These are phyloP conservation scores for Magallana nippona DNA, from an alignment of 2,888 invertebrate genomes.

Conservation along the genomic window DNA sequence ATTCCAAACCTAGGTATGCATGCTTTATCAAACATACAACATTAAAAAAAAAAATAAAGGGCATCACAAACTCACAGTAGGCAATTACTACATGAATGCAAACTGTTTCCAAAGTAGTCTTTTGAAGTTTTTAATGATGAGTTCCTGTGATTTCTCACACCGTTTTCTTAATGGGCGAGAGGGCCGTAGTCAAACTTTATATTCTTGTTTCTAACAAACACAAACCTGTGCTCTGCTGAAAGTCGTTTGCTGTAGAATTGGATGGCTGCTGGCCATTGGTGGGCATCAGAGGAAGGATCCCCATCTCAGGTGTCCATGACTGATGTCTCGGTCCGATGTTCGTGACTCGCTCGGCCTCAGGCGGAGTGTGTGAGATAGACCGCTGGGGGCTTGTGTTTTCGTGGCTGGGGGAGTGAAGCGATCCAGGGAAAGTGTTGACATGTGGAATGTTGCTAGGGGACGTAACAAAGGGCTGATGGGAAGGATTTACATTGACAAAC, in stretches of 20 bases:
- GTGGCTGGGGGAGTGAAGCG: conserved; percentile 61
- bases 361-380: conserved; percentile 69
- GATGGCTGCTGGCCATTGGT: conserved; percentile 11
- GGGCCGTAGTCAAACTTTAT: too few relatives aligned
- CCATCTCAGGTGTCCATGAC: conserved; percentile 61
- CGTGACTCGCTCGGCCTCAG: conserved; percentile 47
- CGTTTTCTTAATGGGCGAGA: too few relatives aligned
- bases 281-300: conserved; percentile 52
- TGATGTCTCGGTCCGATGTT: conserved; percentile 48
- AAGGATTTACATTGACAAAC: conserved; percentile 46
- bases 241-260: conserved; percentile 45
- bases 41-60: not conserved
- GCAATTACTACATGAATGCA: not conserved
- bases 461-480: conserved; percentile 25
- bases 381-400: conserved; percentile 60
- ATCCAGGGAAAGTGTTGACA: conserved; percentile 70
- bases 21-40: not conserved
- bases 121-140: too few relatives aligned
- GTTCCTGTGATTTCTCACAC: too few relatives aligned
- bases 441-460: conserved; percentile 58
- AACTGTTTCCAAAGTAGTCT: not conserved
- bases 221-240: conserved; percentile 16
- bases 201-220: too few relatives aligned
- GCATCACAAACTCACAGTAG: not conserved
- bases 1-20: not conserved